Evolutionary conservation across 2,888 invertebrate species (phyloP), one percentile per base, ranked within the genome.

Genomic region (Caenorhabditis afra): DNA sequence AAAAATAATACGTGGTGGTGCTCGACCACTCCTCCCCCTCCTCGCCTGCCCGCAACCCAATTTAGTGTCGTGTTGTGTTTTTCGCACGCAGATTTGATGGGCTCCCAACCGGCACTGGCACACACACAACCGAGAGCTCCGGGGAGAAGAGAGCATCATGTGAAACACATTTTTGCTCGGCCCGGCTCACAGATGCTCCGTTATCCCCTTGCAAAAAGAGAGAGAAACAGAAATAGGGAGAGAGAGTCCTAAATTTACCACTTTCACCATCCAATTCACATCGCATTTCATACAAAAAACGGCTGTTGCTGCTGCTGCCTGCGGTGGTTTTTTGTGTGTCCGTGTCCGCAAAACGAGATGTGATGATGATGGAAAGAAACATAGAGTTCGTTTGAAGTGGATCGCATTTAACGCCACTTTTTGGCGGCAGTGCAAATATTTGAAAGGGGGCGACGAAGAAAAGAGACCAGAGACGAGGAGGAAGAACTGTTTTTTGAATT

Each of bases 361-460:
- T 41, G 41, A 47, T 44, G 55, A 66, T 57, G 47, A 55, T 55
- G 55, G 55, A 66, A 52, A 57, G 55, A 66, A 66, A 55, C 47
- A 49, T 57, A 39, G 58, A 67, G 57, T 47, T 67, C 71, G 71
- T 71, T 71, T 71, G 71, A 71, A 71, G 71, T 71, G 71, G 71
- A 71, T 71, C 71, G 71, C 71, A 71, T 71, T 71, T 71, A 71
- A 71, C 71, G 71, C 71, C 71, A 71, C 71, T 62, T 71, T 71
- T 71, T 71, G 71, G 71, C 71, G 71, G 71, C 71, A 71, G 71
- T 57, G 71, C 57, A 71, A 71, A 71, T 71, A 71, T 71, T 71
- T 71, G 71, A 68, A 61, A 59, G 18, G 20, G 20, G 10, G n/a
- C n/a, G 57, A 10, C 23, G 44, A 47, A 41, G 39, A 58, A 52